These are phyloP conservation scores for Odontamblyopus lacepedii DNA, from an alignment of 2,797 vertebrate genomes.

Conservation along the genomic window DNA sequence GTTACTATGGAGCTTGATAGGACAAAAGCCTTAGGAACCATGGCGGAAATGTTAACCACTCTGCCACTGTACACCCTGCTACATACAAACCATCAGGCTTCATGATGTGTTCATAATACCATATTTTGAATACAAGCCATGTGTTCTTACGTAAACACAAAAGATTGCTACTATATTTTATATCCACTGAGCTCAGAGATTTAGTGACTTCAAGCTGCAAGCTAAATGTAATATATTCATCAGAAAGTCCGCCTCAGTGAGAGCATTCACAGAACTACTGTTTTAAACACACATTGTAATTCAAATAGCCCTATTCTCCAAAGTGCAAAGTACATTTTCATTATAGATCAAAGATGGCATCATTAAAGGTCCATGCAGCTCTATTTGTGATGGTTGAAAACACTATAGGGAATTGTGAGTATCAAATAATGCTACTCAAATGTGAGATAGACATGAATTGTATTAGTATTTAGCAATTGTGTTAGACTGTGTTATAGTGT, in stretches of 20 bases:
- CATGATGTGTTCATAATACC: not conserved
- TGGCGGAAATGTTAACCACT: not conserved
- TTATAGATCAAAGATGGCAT: slow-evolving; percentile 6
- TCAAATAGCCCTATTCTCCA: too few species aligned
- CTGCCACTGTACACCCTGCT: slow-evolving; percentile 8
- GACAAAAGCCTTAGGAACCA: not conserved
- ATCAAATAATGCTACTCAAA: not conserved
- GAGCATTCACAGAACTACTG: not conserved
- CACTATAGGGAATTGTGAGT: not conserved
- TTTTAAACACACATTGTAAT: not conserved
- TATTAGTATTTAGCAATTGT: too few species aligned
- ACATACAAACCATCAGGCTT: slow-evolving; percentile 10
- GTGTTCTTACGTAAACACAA: slow-evolving; percentile 7
- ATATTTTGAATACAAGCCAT: too few species aligned
- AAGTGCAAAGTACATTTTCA: not conserved
- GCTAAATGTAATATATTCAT: slow-evolving; percentile 19
- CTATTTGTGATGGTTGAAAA: not conserved
- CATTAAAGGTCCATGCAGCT: slow-evolving; percentile 3
- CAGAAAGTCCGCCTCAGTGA: slow-evolving; percentile 5
- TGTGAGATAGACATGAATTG: not conserved
- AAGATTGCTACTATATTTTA: slow-evolving; percentile 14
- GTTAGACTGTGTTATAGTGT: too few species aligned
- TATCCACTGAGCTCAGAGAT: slow-evolving; percentile 23
- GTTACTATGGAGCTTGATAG: not conserved
- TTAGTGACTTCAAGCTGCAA: slow-evolving; percentile 10